phyloP scores from a whole-genome alignment of 1,140 invertebrate species.

The Hyposmocoma kahamanoa region DNA sequence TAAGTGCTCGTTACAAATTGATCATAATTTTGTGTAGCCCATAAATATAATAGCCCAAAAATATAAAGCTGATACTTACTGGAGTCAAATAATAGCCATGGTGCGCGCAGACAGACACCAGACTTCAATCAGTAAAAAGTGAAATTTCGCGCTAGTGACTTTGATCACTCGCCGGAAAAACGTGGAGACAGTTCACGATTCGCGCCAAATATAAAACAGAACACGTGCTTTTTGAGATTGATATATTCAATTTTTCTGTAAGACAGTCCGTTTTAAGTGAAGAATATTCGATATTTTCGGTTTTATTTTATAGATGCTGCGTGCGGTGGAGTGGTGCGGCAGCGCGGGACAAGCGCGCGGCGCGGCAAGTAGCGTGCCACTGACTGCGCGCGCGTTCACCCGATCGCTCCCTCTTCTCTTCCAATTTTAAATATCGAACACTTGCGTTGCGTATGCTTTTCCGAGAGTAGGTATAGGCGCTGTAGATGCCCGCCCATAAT shows the following conservation, averaged over 20 bases:
- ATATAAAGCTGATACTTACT: constrained; percentile 37
- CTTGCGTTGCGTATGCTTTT: constrained; percentile 40
- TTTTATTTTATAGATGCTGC: constrained; percentile 6
- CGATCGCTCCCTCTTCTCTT: constrained; percentile 40
- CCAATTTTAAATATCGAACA: constrained; percentile 56
- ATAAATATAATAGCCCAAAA: background rate
- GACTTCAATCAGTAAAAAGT: constrained; percentile 59
- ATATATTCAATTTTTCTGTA: background rate
- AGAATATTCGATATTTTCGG: constrained; percentile 37
- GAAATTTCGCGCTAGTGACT: constrained; percentile 53
- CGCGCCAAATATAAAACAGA: constrained; percentile 53
- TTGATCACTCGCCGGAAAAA: constrained; percentile 66
- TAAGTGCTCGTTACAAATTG: no score
- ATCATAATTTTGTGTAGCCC: background rate
- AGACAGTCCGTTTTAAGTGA: background rate
- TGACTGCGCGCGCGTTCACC: constrained; percentile 42
- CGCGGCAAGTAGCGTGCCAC: constrained; percentile 58
- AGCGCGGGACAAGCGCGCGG: constrained; percentile 41
- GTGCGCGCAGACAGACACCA: constrained; percentile 29
- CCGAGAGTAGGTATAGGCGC: no score
- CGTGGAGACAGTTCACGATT: constrained; percentile 52
- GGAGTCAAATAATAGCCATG: constrained; percentile 40
- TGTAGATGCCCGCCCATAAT: no score
- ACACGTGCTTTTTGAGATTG: constrained; percentile 48
- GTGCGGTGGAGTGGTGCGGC: background rate